phyloP scores from a whole-genome alignment of 2,113 vertebrate species.

The Platysteira castanea region DNA sequence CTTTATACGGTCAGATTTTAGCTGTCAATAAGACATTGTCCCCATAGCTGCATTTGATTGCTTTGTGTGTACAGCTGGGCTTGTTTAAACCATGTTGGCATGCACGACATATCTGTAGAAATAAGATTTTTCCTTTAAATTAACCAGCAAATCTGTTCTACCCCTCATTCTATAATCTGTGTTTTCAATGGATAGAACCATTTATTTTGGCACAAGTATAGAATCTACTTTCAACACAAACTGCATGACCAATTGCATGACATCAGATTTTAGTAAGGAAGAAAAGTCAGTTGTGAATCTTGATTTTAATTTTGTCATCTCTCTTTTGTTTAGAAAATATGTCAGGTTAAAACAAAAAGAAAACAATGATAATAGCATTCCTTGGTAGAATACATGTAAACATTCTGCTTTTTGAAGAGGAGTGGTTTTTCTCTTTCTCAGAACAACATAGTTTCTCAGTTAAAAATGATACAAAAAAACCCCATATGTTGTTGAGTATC shows the following conservation, averaged over 20 bases:
- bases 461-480: not conserved
- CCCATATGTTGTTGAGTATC: fast-evolving
- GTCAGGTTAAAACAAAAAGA: not conserved
- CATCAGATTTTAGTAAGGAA: not conserved
- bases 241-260: not conserved
- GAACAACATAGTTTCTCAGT: not conserved
- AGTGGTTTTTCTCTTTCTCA: fast-evolving
- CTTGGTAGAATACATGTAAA: not conserved
- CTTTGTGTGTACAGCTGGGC: conserved; percentile 44
- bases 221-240: not conserved
- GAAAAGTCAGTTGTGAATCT: not conserved
- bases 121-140: conserved; percentile 17
- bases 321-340: not conserved
- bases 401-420: not conserved
- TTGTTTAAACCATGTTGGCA: not conserved
- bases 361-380: not conserved
- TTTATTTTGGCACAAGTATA: not conserved
- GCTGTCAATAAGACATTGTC: not conserved
- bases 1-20: not conserved
- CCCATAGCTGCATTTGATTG: not conserved
- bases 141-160: not conserved
- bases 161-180: not conserved
- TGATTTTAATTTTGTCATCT: not conserved
- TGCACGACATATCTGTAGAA: not conserved
- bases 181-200: not conserved